A percentile compares a stretch with the other conserved stretches of the same genome.
Evolutionary conservation across 2,797 vertebrate genomes (phyloP).

Genomic region (Propithecus perrieri): DNA sequence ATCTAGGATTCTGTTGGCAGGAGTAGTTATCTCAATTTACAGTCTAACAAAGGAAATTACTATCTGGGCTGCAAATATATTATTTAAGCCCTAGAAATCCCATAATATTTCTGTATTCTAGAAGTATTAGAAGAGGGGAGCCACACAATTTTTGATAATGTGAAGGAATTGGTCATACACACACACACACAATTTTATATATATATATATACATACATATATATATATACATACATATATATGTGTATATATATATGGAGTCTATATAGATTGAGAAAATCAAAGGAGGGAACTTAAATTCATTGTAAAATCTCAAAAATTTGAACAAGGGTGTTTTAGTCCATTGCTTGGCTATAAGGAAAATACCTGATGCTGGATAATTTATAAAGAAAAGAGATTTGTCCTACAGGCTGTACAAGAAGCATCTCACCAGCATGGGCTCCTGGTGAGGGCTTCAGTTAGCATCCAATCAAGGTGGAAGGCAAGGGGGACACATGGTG

Average conservation of each 20-base stretch:
- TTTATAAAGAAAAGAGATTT: too few relatives aligned
- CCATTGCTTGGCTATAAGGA: too few relatives aligned
- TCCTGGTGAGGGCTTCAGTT: too few relatives aligned
- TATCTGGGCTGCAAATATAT: neutral
- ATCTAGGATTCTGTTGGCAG: neutral
- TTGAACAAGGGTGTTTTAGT: neutral
- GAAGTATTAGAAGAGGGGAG: neutral
- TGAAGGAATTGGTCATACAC: neutral
- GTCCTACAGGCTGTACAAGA: too few relatives aligned
- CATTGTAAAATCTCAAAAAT: neutral
- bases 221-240: neutral
- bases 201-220: fast-evolving
- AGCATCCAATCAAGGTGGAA: too few relatives aligned
- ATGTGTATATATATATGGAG: neutral
- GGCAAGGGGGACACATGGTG: too few relatives aligned
- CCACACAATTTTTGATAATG: neutral
- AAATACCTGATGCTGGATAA: too few relatives aligned
- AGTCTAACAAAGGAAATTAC: neutral
- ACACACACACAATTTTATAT: neutral
- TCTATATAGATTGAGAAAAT: neutral
- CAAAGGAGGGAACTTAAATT: neutral
- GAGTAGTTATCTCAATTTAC: neutral
- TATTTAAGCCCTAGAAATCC: neutral
- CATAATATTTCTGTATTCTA: neutral
- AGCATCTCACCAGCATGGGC: too few relatives aligned